Conservation (phyloP, 2,113 vertebrate genomes). For the Zapus hudsonius region DNA sequence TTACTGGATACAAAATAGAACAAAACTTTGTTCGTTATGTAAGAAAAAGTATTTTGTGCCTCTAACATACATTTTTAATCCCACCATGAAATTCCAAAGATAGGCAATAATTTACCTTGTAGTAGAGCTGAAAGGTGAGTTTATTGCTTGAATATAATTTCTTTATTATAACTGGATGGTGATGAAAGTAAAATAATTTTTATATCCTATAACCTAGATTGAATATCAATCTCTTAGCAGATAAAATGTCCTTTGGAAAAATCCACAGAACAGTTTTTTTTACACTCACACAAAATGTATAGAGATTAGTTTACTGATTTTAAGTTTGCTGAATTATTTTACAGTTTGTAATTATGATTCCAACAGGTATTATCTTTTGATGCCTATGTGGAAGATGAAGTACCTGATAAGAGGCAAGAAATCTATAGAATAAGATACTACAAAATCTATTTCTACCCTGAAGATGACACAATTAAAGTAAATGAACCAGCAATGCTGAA, state of each 20-base stretch:
- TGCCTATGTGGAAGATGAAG: conserved; percentile 91
- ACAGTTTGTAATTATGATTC: conserved; percentile 75
- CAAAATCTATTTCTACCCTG: conserved; percentile 94
- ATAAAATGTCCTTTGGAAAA: conserved; percentile 39
- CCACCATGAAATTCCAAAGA: conserved; percentile 35
- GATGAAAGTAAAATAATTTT: conserved; percentile 51
- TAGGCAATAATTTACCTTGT: conserved; percentile 32
- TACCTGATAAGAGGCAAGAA: conserved; percentile 88
- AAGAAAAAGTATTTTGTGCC: conserved; percentile 49
- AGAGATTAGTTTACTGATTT: conserved; percentile 59
- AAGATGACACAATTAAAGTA: conserved; percentile 96
- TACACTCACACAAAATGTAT: not conserved
- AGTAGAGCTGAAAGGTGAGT: conserved; percentile 40
- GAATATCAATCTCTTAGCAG: not conserved
- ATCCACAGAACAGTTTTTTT: not conserved
- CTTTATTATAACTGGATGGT: conserved; percentile 26
- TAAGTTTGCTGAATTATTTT: conserved; percentile 60
- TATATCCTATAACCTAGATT: conserved; percentile 17
- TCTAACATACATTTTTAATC: conserved; percentile 30
- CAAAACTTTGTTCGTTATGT: conserved; percentile 35
- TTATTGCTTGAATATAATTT: conserved; percentile 59
- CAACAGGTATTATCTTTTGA: conserved; percentile 92
- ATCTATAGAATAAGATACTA: conserved; percentile 89
- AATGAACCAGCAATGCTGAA: conserved; percentile 90
- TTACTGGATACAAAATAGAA: conserved; percentile 34